Evolutionary conservation across 2,797 vertebrate species (phyloP).

Genomic region (Heteromormyrus szaboi): DNA sequence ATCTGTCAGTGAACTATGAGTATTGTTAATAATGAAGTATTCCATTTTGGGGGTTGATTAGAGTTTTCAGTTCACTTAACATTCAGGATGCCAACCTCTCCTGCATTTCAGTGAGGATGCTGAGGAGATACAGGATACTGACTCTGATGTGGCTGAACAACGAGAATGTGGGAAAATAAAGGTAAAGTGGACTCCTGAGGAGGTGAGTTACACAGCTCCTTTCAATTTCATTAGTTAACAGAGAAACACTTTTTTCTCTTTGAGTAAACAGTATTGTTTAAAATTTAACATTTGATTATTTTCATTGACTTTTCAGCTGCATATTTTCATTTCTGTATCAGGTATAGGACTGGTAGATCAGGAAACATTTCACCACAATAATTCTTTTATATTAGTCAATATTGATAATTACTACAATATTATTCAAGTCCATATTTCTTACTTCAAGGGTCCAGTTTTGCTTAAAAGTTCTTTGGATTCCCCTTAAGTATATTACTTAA

Average conservation of each 20-base stretch:
- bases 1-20: not conserved
- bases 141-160: conserved; percentile 66
- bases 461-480: not conserved
- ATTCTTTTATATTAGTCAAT: not conserved
- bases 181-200: conserved; percentile 77
- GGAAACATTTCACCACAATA: not conserved
- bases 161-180: conserved; percentile 60
- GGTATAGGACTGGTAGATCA: not conserved
- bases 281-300: not conserved
- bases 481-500: not conserved
- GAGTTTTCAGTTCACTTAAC: not conserved
- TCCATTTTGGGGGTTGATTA: not conserved
- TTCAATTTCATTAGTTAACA: not conserved
- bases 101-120: conserved; percentile 59
- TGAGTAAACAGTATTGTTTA: not conserved
- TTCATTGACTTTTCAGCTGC: not conserved
- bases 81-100: not conserved
- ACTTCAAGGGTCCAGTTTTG: not conserved
- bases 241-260: not conserved
- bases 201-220: conserved; percentile 59
- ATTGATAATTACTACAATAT: not conserved
- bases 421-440: not conserved
- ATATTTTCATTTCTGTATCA: not conserved
- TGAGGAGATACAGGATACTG: conserved; percentile 59
- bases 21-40: not conserved